Conservation (phyloP, 2,797 vertebrate genomes). For the Anabacerthia variegaticeps region DNA sequence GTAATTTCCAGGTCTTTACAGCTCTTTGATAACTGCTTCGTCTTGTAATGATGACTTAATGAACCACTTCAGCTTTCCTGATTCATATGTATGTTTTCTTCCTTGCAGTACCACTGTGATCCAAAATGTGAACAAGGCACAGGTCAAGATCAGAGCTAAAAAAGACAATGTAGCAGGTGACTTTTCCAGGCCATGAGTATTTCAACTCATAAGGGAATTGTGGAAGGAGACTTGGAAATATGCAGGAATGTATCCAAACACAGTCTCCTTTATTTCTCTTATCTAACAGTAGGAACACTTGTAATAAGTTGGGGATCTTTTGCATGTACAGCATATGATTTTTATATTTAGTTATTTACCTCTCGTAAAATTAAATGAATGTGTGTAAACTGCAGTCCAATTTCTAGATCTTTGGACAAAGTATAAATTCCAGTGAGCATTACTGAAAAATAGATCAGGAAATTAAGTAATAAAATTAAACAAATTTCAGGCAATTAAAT, state of each 20-base stretch:
- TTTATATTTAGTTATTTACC: background rate
- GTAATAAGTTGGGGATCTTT: background rate
- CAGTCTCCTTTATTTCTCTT: background rate
- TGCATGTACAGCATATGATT: background rate
- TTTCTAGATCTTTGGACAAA: background rate
- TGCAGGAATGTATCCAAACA: background rate
- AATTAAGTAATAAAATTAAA: background rate
- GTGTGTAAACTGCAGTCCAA: background rate
- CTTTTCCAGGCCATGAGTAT: background rate
- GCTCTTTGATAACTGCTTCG: background rate
- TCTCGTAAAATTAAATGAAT: background rate
- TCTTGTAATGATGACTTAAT: background rate
- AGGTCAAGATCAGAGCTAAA: slow-evolving; percentile 97
- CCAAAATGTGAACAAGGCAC: slow-evolving; percentile 98
- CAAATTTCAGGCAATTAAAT: background rate
- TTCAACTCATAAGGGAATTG: background rate
- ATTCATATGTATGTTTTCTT: background rate
- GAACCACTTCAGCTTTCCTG: background rate
- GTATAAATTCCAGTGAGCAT: background rate
- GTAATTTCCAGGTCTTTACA: background rate
- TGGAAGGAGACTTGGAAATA: background rate
- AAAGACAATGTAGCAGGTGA: slow-evolving; percentile 98
- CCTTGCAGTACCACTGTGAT: slow-evolving; percentile 92
- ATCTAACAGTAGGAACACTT: background rate
- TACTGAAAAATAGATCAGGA: background rate